phyloP scores from a whole-genome alignment of 2,888 invertebrate genomes.

The Ennomos fuscantarius region DNA sequence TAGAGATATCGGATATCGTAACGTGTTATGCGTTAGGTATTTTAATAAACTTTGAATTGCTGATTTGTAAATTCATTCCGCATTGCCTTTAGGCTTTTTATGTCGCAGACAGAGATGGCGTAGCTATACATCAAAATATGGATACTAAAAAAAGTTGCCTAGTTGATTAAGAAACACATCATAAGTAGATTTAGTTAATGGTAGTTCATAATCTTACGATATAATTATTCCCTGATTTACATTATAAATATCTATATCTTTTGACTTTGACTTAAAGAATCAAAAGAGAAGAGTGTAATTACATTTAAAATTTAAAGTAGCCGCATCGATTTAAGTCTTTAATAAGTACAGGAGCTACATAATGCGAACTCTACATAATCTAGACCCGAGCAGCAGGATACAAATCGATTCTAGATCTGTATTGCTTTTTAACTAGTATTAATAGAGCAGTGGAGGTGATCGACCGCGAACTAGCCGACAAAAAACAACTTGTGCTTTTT shows the following conservation, averaged over 20 bases:
- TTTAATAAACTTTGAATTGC: slow-evolving; percentile 25
- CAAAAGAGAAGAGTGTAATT: too few relatives aligned
- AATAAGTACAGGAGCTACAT: too few relatives aligned
- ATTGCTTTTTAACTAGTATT: slow-evolving; percentile 46
- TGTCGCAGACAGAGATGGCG: neutral
- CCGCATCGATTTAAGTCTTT: too few relatives aligned
- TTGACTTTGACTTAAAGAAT: too few relatives aligned
- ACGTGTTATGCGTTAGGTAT: slow-evolving; percentile 32
- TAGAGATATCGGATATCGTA: slow-evolving; percentile 42
- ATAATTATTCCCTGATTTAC: too few relatives aligned
- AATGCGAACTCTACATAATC: neutral
- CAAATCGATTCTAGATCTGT: slow-evolving; percentile 37
- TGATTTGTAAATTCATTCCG: slow-evolving; percentile 13
- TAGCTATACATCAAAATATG: neutral
- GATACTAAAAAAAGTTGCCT: neutral
- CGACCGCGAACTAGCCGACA: slow-evolving; percentile 46
- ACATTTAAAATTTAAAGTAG: too few relatives aligned
- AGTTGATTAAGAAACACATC: too few relatives aligned
- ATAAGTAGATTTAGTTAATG: too few relatives aligned
- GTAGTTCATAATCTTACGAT: too few relatives aligned
- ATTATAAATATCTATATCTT: too few relatives aligned
- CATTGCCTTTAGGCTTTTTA: slow-evolving; percentile 12
- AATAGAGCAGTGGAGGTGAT: slow-evolving; percentile 49
- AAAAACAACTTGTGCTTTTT: slow-evolving; percentile 45
- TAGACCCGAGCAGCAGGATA: slow-evolving; percentile 33